These are phyloP conservation scores for Drosophila neotestacea DNA, from an alignment of 2,888 invertebrate species.

Conservation along the genomic window DNA sequence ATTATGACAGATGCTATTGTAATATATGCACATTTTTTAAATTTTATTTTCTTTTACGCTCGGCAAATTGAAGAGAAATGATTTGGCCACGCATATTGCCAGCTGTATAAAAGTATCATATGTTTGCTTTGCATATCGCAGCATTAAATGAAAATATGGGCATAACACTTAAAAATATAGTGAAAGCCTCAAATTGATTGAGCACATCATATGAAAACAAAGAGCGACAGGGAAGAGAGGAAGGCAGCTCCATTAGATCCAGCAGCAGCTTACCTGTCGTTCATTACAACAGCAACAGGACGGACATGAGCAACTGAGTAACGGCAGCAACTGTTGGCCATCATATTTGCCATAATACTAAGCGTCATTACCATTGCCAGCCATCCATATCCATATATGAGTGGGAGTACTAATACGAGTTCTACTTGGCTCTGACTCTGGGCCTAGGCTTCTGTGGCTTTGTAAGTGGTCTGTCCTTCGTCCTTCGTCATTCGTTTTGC, in stretches of 20 bases:
- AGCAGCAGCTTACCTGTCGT: constrained; percentile 45
- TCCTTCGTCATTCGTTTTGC: constrained; percentile 58
- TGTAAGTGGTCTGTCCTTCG: constrained; percentile 32
- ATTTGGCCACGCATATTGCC: constrained; percentile 51
- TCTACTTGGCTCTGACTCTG: constrained; percentile 12
- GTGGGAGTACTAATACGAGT: not conserved
- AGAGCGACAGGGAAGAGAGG: not conserved
- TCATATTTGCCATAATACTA: constrained; percentile 71
- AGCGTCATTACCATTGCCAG: constrained; percentile 69
- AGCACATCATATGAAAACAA: constrained; percentile 6
- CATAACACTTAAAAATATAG: constrained; percentile 27
- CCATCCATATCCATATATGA: constrained; percentile 44
- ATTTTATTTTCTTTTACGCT: constrained; percentile 48
- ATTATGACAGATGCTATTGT: constrained; percentile 65
- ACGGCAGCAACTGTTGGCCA: constrained; percentile 40
- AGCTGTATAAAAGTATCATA: constrained; percentile 53
- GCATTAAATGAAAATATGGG: constrained; percentile 42
- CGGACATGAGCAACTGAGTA: constrained; percentile 8
- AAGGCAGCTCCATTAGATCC: constrained; percentile 40
- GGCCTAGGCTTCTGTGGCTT: constrained; percentile 27
- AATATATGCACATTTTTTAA: constrained; percentile 71
- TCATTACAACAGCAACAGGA: constrained; percentile 44
- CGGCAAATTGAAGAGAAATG: constrained; percentile 59
- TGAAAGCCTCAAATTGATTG: constrained; percentile 40
- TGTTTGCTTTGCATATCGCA: constrained; percentile 52